phyloP scores from a whole-genome alignment of 2,888 invertebrate genomes.

The Diloba caeruleocephala region DNA sequence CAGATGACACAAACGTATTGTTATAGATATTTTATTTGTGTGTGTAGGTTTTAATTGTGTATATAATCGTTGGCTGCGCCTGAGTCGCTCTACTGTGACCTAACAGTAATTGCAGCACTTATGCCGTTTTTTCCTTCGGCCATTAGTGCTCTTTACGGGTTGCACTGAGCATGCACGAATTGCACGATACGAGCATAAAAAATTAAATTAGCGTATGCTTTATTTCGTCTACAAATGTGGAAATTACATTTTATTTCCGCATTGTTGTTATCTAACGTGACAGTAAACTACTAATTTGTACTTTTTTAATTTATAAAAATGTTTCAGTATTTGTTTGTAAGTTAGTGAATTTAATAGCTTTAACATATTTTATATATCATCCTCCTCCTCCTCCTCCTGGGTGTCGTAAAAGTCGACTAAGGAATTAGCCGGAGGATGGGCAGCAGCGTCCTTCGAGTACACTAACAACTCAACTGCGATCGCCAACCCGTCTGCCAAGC shows the following conservation, averaged over 20 bases:
- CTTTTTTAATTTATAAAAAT: conserved; percentile 21
- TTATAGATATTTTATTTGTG: conserved; percentile 42
- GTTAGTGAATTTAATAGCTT: too few species aligned
- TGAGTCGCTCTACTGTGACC: conserved; percentile 72
- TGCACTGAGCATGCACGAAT: conserved; percentile 63
- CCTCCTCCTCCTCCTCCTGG: too few species aligned
- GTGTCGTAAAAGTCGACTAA: too few species aligned
- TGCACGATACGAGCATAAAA: conserved; percentile 50
- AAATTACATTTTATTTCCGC: conserved; percentile 50
- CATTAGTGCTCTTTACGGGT: conserved; percentile 74
- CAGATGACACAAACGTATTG: conserved; percentile 34
- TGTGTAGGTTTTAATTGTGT: conserved; percentile 60
- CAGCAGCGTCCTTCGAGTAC: too few species aligned
- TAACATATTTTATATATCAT: too few species aligned
- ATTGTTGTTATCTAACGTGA: conserved; percentile 38
- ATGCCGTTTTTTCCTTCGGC: conserved; percentile 67
- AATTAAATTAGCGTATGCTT: conserved; percentile 47
- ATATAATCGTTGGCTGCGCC: conserved; percentile 57
- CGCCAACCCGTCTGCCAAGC: too few species aligned
- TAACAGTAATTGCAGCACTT: conserved; percentile 70
- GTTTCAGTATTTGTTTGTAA: conserved; percentile 1
- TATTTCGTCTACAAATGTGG: conserved; percentile 49
- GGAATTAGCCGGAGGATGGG: too few species aligned
- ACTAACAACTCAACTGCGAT: too few species aligned
- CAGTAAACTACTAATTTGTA: conserved; percentile 16